Conservation (phyloP, 2,113 vertebrate species). For the Pollimyrus isidori region DNA sequence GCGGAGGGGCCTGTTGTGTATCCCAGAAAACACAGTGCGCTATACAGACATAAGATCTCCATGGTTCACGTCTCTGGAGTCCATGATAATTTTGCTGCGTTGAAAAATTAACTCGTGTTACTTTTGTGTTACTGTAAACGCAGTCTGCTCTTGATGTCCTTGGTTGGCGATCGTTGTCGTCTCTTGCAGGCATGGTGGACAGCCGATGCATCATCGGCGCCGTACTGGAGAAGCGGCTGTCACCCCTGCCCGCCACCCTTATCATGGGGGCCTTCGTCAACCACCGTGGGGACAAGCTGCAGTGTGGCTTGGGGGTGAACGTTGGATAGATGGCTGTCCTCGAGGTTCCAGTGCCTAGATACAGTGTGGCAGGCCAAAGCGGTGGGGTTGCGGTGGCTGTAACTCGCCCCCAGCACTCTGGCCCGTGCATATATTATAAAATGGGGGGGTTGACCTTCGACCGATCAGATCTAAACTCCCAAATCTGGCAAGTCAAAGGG, state of each 20-base stretch:
- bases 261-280: slow-evolving; percentile 91
- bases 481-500: neutral
- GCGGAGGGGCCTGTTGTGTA: neutral
- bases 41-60: neutral
- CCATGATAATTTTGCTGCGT: neutral
- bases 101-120: neutral
- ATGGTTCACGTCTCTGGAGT: too few relatives aligned
- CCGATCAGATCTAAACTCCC: neutral
- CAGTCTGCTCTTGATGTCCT: neutral
- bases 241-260: slow-evolving; percentile 81
- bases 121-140: neutral
- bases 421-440: neutral
- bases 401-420: neutral
- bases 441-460: neutral
- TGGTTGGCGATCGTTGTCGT: neutral
- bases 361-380: neutral
- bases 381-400: neutral
- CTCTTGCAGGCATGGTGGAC: slow-evolving; percentile 75
- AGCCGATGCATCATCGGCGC: slow-evolving; percentile 91
- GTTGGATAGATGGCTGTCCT: slow-evolving; percentile 64
- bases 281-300: slow-evolving; percentile 85
- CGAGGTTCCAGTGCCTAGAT: neutral
- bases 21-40: neutral
- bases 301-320: slow-evolving; percentile 84
- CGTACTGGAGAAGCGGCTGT: slow-evolving; percentile 85